phyloP scores from a whole-genome alignment of 1,140 invertebrate species.

The Marisa cornuarietis region DNA sequence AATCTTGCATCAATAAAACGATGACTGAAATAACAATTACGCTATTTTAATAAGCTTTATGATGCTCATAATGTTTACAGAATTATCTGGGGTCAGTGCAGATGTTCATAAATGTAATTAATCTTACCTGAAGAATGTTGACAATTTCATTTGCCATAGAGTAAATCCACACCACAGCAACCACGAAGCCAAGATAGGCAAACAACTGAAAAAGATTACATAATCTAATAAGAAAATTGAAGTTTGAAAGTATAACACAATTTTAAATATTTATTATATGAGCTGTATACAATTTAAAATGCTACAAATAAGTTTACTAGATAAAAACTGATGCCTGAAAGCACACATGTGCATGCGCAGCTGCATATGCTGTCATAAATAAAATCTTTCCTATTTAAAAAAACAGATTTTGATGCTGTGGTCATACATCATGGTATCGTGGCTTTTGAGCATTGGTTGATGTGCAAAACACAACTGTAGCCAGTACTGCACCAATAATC shows the following conservation, averaged over 20 bases:
- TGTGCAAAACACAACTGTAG: conserved; percentile 61
- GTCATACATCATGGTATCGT: conserved; percentile 62
- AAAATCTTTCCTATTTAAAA: neutral
- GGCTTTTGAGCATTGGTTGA: conserved; percentile 61
- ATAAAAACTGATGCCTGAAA: too few relatives aligned
- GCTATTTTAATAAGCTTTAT: neutral
- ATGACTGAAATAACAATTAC: too few relatives aligned
- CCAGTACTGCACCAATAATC: conserved; percentile 50
- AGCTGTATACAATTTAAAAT: too few relatives aligned
- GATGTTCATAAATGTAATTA: neutral
- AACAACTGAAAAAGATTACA: conserved; percentile 65
- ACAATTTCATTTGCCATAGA: conserved; percentile 76
- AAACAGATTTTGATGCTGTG: neutral
- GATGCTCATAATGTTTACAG: neutral
- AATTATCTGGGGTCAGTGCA: neutral
- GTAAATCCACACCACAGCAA: conserved; percentile 76
- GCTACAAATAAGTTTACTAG: too few relatives aligned
- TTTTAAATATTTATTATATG: neutral
- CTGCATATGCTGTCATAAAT: neutral
- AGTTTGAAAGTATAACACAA: neutral
- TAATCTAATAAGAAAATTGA: too few relatives aligned
- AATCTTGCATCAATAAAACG: too few relatives aligned
- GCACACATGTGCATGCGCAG: neutral
- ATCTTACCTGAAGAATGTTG: conserved; percentile 69
- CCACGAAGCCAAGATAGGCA: conserved; percentile 74